These are phyloP conservation scores for Crotalus viridis DNA, from an alignment of 2,113 vertebrate species.

Conservation along the genomic window DNA sequence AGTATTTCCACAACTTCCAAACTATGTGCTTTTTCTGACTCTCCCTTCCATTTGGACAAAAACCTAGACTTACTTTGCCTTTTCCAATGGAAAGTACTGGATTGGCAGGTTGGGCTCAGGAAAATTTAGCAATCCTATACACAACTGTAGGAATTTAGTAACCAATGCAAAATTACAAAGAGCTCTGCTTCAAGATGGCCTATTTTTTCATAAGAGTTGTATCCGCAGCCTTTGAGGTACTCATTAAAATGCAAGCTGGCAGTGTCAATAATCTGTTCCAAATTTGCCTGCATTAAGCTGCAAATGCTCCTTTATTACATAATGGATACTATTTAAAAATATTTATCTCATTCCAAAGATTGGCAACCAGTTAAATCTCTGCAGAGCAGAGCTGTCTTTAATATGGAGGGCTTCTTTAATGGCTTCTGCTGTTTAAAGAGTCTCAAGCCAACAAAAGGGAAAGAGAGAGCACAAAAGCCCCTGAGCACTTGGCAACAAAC, in stretches of 20 bases:
- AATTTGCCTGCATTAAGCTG: not conserved
- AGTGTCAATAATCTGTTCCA: not conserved
- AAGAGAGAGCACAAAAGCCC: not conserved
- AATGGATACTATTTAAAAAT: not conserved
- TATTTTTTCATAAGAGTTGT: not conserved
- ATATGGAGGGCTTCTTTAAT: no score
- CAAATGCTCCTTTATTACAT: not conserved
- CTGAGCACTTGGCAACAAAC: not conserved
- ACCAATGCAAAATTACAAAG: not conserved
- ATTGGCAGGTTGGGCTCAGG: not conserved
- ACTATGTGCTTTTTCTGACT: not conserved
- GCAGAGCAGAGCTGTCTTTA: not conserved
- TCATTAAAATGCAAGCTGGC: slow-evolving; percentile 4
- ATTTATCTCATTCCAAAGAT: not conserved
- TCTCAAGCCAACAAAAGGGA: not conserved
- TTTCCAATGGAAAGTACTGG: slow-evolving; percentile 2
- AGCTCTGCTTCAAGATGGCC: not conserved
- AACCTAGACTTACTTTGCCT: not conserved
- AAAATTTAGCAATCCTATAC: not conserved
- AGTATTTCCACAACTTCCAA: not conserved
- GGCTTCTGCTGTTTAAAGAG: not conserved
- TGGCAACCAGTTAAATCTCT: not conserved
- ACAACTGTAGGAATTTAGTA: not conserved
- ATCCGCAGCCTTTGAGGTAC: not conserved
- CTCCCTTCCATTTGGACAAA: not conserved